A percentile compares a stretch with the other conserved stretches of the same genome.
Evolutionary conservation across 2,797 vertebrate genomes (phyloP).

Genomic region (Typhlichthys subterraneus): DNA sequence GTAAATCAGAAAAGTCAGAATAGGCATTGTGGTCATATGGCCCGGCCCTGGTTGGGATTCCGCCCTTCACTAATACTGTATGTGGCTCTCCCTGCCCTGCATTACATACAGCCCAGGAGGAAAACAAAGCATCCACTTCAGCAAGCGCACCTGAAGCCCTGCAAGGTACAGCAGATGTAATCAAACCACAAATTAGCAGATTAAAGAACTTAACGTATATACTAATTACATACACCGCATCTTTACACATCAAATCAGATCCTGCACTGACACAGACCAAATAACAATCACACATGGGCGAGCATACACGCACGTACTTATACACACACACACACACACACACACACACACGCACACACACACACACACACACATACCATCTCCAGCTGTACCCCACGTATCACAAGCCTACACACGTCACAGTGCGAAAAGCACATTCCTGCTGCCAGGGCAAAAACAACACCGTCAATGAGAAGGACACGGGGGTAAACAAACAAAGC

Average conservation of each 20-base stretch:
- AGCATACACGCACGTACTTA: slow-evolving; percentile 41
- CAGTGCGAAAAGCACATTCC: slow-evolving; percentile 51
- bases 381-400: slow-evolving; percentile 50
- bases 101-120: slow-evolving; percentile 52
- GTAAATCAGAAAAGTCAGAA: background rate
- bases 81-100: slow-evolving; percentile 57
- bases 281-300: slow-evolving; percentile 35
- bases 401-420: slow-evolving; percentile 58
- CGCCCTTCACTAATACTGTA: slow-evolving; percentile 51
- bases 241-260: slow-evolving; percentile 31
- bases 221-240: slow-evolving; percentile 32
- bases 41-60: slow-evolving; percentile 21
- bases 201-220: slow-evolving; percentile 42
- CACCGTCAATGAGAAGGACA: slow-evolving; percentile 52
- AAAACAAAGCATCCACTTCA: slow-evolving; percentile 42
- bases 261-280: slow-evolving; percentile 16
- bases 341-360: slow-evolving; percentile 13
- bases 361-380: slow-evolving; percentile 5
- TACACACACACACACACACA: slow-evolving; percentile 13
- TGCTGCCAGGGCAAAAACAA: slow-evolving; percentile 41
- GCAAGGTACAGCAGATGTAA: slow-evolving; percentile 41
- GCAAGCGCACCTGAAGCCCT: slow-evolving; percentile 61
- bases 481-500: slow-evolving; percentile 48
- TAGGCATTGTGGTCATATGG: too few species aligned
- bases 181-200: slow-evolving; percentile 54